Percentiles rank a stretch among this genome's conserved stretches.
These are phyloP conservation scores for Yasuhikotakia modesta DNA, from an alignment of 2,797 vertebrate species.

Conservation along the genomic window DNA sequence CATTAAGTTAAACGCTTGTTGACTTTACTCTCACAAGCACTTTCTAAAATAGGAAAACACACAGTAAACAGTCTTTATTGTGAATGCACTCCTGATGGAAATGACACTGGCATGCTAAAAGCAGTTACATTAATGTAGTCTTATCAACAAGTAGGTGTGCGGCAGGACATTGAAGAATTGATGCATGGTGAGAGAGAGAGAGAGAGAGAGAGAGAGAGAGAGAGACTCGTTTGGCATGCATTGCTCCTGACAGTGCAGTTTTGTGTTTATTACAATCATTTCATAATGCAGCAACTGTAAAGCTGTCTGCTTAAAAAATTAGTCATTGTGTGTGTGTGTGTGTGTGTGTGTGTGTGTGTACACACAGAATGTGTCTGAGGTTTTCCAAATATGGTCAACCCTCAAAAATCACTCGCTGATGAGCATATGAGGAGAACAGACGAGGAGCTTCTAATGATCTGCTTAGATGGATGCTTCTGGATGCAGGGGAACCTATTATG, in stretches of 20 bases:
- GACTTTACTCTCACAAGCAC: neutral
- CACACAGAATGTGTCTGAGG: neutral
- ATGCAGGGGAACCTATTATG: neutral
- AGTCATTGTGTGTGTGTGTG: neutral
- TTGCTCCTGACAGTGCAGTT: neutral
- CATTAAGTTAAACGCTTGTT: neutral
- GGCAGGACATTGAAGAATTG: neutral
- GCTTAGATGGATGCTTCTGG: neutral
- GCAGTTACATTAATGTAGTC: neutral
- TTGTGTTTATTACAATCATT: neutral
- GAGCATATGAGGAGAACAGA: neutral
- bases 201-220: neutral
- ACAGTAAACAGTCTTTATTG: neutral
- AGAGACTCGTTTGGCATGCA: neutral
- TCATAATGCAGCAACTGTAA: slow-evolving; percentile 1
- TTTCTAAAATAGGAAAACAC: neutral
- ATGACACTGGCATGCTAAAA: neutral
- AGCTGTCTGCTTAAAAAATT: neutral
- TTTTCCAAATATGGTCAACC: neutral
- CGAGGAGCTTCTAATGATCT: neutral
- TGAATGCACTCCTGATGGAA: neutral
- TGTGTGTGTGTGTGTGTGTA: neutral
- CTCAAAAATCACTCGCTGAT: neutral
- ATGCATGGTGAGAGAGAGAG: neutral
- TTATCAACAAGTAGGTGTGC: neutral